Conservation (phyloP, 1,140 invertebrate species). For the Nymphalis io region DNA sequence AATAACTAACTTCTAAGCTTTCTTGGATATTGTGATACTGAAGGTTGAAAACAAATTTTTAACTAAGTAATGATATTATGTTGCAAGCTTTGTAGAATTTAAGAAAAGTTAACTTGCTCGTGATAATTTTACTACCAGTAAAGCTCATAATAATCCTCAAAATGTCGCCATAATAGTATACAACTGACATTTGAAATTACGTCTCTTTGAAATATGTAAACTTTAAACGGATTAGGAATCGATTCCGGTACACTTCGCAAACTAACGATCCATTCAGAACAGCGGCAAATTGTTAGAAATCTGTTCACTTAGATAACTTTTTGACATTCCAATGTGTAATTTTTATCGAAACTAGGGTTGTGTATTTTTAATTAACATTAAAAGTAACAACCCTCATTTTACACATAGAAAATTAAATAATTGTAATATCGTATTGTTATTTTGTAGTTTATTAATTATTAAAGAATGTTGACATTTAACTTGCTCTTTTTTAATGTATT, state of each 20-base stretch:
- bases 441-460: too few relatives aligned
- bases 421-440: too few relatives aligned
- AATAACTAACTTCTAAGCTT: too few relatives aligned
- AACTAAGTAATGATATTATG: too few relatives aligned
- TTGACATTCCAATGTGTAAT: constrained; percentile 50
- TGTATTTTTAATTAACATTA: background rate
- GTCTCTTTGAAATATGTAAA: constrained; percentile 3
- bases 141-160: background rate
- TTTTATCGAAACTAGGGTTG: constrained; percentile 25
- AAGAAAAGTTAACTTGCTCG: too few relatives aligned
- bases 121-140: too few relatives aligned
- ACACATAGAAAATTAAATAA: too few relatives aligned
- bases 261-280: constrained; percentile 66
- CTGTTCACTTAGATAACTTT: constrained; percentile 56
- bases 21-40: too few relatives aligned
- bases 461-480: too few relatives aligned
- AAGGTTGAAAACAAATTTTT: too few relatives aligned
- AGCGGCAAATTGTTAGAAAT: constrained; percentile 70
- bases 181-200: constrained; percentile 10
- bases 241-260: constrained; percentile 75
- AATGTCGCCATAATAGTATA: background rate
- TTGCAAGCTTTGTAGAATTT: too few relatives aligned
- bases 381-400: background rate
- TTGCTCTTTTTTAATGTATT: too few relatives aligned
- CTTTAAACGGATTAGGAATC: constrained; percentile 31